These are phyloP conservation scores for Oryzias javanicus DNA, from an alignment of 2,113 vertebrate genomes.

Conservation along the genomic window DNA sequence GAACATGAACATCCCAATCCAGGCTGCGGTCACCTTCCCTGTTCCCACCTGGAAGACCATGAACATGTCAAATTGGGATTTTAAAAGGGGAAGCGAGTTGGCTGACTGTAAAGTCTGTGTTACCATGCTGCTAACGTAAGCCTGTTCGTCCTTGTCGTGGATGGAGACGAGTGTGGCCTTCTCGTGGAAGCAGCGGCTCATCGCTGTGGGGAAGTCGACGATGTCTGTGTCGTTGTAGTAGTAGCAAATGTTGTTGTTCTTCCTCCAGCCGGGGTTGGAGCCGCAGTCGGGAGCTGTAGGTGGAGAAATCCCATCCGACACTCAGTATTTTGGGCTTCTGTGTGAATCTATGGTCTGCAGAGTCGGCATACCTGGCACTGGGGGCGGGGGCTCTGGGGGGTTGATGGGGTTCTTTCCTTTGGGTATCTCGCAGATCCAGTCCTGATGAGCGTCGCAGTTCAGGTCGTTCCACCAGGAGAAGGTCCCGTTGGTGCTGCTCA, in stretches of 20 bases:
- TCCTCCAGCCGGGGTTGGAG: slow-evolving; percentile 74
- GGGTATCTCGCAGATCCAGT: slow-evolving; percentile 79
- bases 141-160: slow-evolving; percentile 66
- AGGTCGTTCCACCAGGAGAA: slow-evolving; percentile 78
- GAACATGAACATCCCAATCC: slow-evolving; percentile 73
- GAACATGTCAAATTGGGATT: not conserved
- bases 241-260: slow-evolving; percentile 74
- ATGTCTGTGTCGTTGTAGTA: slow-evolving; percentile 79
- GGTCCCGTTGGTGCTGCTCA: slow-evolving; percentile 69
- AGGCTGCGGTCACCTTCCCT: slow-evolving; percentile 60
- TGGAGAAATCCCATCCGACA: not conserved
- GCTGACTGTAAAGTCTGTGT: not conserved
- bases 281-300: slow-evolving; percentile 76
- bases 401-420: slow-evolving; percentile 69
- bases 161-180: slow-evolving; percentile 72
- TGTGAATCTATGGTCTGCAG: not conserved
- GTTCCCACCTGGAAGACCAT: slow-evolving; percentile 73
- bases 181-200: slow-evolving; percentile 58
- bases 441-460: slow-evolving; percentile 78
- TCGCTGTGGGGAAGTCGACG: slow-evolving; percentile 71
- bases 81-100: not conserved
- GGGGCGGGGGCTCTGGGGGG: slow-evolving; percentile 67
- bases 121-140: slow-evolving; percentile 75
- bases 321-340: not conserved
- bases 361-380: slow-evolving; percentile 62